Percentiles rank a stretch among this genome's conserved stretches.
Evolutionary conservation across 2,113 vertebrate species (phyloP).

Genomic region (Capricornis sumatraensis): DNA sequence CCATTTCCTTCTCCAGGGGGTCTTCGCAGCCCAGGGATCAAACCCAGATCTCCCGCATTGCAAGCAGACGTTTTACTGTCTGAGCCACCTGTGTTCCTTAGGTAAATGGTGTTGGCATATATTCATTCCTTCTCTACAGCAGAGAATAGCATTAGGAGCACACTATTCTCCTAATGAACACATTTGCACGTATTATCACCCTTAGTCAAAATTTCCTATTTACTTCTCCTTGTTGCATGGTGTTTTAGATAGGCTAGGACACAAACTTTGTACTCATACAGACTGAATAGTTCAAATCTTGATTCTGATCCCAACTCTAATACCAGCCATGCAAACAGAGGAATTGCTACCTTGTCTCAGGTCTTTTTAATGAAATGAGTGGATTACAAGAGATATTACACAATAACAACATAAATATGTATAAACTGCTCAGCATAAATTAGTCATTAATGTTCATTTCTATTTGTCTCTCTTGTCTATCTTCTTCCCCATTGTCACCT

Average conservation of each 20-base stretch:
- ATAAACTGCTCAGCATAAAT: neutral
- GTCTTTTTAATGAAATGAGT: neutral
- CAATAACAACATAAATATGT: neutral
- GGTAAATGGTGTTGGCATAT: neutral
- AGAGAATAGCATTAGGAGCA: neutral
- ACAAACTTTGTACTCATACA: neutral
- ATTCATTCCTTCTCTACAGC: neutral
- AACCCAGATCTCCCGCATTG: neutral
- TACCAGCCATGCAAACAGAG: neutral
- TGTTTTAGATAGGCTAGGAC: neutral
- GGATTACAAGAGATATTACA: neutral
- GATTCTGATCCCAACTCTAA: neutral
- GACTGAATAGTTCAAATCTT: neutral
- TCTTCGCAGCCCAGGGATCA: neutral
- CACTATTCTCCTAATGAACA: neutral
- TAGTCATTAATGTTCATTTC: neutral
- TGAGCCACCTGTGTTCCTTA: neutral
- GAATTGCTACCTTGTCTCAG: neutral
- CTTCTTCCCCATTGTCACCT: neutral
- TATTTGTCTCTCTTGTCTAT: neutral
- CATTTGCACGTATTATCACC: neutral
- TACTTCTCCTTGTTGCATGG: neutral
- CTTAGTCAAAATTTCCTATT: neutral
- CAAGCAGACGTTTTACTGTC: neutral
- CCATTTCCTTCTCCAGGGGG: neutral